Evolutionary conservation across 2,797 vertebrate genomes (phyloP), one percentile per base, ranked within the genome.

Genomic region (Megalops cyprinoides): DNA sequence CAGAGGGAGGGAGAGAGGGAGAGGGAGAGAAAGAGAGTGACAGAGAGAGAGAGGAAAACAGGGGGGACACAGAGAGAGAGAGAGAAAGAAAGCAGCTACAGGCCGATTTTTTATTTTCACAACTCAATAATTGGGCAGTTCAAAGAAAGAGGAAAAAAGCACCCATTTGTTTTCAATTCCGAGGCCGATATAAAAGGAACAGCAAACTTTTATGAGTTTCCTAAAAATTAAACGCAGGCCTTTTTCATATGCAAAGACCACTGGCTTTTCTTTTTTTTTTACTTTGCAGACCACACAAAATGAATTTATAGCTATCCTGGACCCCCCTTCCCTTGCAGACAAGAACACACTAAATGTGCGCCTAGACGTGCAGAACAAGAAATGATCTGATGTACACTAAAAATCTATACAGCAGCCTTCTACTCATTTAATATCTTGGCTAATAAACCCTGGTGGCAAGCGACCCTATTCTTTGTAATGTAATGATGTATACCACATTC

Each of bases 121-220:
- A 97, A 96, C 95, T 97, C 95, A 86, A 85, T 97, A 98, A 98
- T 97, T 97, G 96, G 95, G 92, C 95, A 93, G 96, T 96, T 97
- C 96, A 96, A 97, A 97, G 94, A 94, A 94, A 92, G 46, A 44
- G 23, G 15, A 90, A 87, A 91, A 92, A 90, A 18, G 58, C 87
- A 91, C 81, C 92, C 97, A 97, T 98, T 98, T 98, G 97, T 97
- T 98, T 97, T 96, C 95, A 96, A 97, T 98, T 96, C 94, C 82
- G 92, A 91, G 85, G 91, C 93, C 91, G 90, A 94, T 95, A 97
- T 96, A 94, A 97, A 97, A 96, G 96, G 95, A 94, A 94, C 92
- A 93, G 94, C 93, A 94, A 96, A 96, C 94, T 96, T 97, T 97
- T 97, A 96, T 95, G 95, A 96, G 95, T 96, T 96, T 94, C 93